These are phyloP conservation scores for Caloenas nicobarica DNA, from an alignment of 2,113 vertebrate species.

Conservation along the genomic window DNA sequence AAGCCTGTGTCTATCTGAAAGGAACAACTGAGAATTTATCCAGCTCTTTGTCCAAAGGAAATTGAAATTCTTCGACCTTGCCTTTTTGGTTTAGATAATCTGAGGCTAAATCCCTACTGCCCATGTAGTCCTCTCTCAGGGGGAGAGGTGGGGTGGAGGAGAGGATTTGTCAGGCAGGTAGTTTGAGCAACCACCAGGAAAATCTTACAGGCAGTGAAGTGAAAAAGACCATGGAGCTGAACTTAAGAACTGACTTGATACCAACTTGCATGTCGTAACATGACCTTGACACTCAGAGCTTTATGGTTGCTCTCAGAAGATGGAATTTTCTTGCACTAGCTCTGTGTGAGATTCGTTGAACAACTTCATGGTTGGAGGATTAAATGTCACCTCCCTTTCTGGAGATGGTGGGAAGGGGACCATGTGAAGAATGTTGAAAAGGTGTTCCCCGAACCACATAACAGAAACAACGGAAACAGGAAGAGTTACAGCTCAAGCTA, in stretches of 20 bases:
- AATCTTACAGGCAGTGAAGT: background rate
- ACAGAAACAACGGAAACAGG: background rate
- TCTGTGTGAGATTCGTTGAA: background rate
- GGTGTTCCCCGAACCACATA: background rate
- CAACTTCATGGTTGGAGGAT: background rate
- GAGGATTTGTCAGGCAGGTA: background rate
- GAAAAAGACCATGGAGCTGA: background rate
- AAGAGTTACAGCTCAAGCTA: background rate
- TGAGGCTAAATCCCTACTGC: background rate
- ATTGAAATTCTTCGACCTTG: background rate
- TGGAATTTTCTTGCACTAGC: background rate
- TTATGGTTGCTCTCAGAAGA: background rate
- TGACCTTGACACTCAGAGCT: background rate
- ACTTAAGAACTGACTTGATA: background rate
- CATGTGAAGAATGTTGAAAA: slow-evolving; percentile 8
- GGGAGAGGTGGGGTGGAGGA: background rate
- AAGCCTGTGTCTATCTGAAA: background rate
- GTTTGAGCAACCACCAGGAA: background rate
- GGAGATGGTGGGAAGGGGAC: background rate
- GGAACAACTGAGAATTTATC: background rate
- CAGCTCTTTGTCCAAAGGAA: background rate
- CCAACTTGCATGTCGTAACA: background rate
- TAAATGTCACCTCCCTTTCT: background rate
- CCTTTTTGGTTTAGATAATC: background rate
- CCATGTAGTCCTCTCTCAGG: background rate